phyloP scores from a whole-genome alignment of 2,113 vertebrate species.

The Tonatia bakeri region DNA sequence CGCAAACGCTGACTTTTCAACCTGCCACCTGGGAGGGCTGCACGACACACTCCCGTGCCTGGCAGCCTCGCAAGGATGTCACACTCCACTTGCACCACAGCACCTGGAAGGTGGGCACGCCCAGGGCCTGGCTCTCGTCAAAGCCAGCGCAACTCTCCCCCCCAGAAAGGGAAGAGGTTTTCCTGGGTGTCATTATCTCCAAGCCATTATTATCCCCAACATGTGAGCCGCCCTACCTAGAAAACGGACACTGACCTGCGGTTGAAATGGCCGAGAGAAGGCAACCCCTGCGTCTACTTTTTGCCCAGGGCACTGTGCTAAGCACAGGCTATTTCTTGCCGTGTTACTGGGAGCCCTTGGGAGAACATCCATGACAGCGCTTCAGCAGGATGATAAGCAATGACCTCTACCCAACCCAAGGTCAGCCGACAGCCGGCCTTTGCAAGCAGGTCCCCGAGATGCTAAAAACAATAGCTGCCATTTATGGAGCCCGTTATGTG shows the following conservation, averaged over 20 bases:
- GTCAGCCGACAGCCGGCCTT: neutral
- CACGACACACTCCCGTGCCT: neutral
- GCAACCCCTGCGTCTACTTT: rapidly evolving
- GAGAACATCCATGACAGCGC: neutral
- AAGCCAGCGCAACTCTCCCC: neutral
- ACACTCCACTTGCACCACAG: neutral
- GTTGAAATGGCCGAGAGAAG: neutral
- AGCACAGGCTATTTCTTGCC: neutral
- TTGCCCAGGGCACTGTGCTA: neutral
- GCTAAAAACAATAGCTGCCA: neutral
- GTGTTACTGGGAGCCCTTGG: neutral
- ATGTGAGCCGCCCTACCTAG: neutral
- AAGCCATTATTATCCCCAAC: rapidly evolving
- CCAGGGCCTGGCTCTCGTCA: neutral
- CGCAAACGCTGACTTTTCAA: neutral
- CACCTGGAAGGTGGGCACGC: rapidly evolving
- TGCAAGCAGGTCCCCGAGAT: neutral
- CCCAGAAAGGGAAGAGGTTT: neutral
- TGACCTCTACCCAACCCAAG: neutral
- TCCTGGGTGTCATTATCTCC: too few species aligned
- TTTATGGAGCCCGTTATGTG: rapidly evolving
- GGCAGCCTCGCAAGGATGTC: neutral
- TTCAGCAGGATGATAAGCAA: neutral
- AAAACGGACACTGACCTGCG: too few species aligned
- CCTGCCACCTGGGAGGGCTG: neutral